Evolutionary conservation across 2,888 invertebrate species (phyloP), one percentile per base, ranked within the genome.

Genomic region (Acronicta psi): DNA sequence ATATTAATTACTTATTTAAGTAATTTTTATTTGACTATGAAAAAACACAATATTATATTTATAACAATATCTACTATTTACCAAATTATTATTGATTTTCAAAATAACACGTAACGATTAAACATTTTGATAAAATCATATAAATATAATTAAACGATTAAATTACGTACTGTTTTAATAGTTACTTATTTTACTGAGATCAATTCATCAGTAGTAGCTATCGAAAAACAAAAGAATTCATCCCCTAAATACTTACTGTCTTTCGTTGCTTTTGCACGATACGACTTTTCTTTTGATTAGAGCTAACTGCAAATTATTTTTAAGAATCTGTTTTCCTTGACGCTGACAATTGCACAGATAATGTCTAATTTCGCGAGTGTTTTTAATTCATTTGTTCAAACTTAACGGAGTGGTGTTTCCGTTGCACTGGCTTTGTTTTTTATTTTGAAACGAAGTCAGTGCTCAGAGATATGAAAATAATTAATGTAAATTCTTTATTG

Each of bases 331-430:
- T 77, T 73, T 66, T 65, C 67, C 67, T 69, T 77, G 70, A 50
- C 59, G 55, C 63, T 65, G 73, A 85, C 81, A 84, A 83, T 79
- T 75, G 79, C 64, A 75, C 59, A 79, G 81, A 81, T 84, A 82
- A 80, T 81, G 83, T 81, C 69, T 23, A 44, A 59, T 69, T 60
- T 65, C 17, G 43, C 31, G 36, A 45, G 42, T 45, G n/a, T 53
- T 75, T 29, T 73, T 74, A 74, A 73, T 81, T 77, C 69, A 41
- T 64, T 80, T 79, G 74, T 82, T 70, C 49, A 57, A 73, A 77
- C 53, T 69, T 65, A 73, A 61, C 51, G 46, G 69, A 80, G 69
- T 54, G 73, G 55, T 62, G 69, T 70, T 81, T 83, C 78, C 79
- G 79, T 71, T 79, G 80, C 76, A 77, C 60, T 69, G 60, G 65